A percentile compares a stretch with the other conserved stretches of the same genome.
phyloP scores from a whole-genome alignment of 2,888 invertebrate genomes.

The Elgonia sp. region DNA sequence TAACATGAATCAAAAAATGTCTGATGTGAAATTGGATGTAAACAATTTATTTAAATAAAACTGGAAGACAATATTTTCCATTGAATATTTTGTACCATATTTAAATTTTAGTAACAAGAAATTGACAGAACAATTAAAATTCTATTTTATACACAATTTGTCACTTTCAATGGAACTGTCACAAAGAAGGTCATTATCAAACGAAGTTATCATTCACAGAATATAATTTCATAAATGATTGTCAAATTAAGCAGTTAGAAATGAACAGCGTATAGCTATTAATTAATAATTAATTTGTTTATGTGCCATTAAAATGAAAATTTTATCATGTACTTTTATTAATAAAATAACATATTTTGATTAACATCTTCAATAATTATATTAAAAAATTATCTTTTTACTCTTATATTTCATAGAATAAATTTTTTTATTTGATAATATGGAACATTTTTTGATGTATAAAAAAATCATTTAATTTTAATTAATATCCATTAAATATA shows the following conservation, averaged over 20 bases:
- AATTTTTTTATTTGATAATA: no score
- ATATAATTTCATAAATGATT: background rate
- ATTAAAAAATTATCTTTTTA: no score
- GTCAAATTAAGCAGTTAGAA: background rate
- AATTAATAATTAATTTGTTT: background rate
- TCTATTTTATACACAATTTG: background rate
- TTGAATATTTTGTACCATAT: background rate
- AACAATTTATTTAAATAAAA: background rate
- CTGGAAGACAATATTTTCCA: background rate
- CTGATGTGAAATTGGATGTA: background rate
- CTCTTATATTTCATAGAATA: no score
- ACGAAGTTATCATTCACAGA: background rate
- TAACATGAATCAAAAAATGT: background rate
- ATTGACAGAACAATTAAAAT: background rate
- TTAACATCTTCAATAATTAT: no score
- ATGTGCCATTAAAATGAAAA: background rate
- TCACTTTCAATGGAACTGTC: slow-evolving; percentile 15
- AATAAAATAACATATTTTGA: no score
- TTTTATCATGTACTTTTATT: no score
- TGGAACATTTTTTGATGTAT: no score
- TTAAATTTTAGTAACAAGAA: background rate
- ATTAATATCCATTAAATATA: no score
- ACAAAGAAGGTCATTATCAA: slow-evolving; percentile 9
- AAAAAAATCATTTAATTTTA: no score
- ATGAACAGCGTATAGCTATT: background rate